phyloP scores from a whole-genome alignment of 2,797 vertebrate species.

The Protonibea diacanthus region DNA sequence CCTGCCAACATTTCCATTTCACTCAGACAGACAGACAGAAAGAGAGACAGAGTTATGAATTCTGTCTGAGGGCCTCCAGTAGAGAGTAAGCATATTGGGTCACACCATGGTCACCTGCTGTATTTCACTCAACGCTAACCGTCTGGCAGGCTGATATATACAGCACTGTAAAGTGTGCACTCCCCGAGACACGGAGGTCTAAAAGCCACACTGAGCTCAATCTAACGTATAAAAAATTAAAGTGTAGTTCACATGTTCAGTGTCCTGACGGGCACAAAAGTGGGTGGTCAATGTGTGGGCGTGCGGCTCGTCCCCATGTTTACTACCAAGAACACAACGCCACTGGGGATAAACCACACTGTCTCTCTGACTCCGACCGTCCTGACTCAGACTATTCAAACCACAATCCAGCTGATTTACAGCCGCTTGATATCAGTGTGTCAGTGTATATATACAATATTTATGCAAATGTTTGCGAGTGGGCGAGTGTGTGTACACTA shows the following conservation, averaged over 20 bases:
- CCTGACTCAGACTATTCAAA: slow-evolving; percentile 51
- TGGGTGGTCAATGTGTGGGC: slow-evolving; percentile 68
- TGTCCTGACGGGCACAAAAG: slow-evolving; percentile 34
- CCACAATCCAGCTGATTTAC: slow-evolving; percentile 58
- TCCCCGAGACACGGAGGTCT: slow-evolving; percentile 10
- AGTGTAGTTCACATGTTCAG: slow-evolving; percentile 16
- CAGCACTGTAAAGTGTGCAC: neutral
- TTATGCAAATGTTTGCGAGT: slow-evolving; percentile 37
- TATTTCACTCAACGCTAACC: slow-evolving; percentile 47
- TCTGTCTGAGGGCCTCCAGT: slow-evolving; percentile 27
- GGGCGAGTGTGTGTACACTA: slow-evolving; percentile 35
- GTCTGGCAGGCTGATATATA: slow-evolving; percentile 23
- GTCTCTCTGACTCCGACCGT: slow-evolving; percentile 49
- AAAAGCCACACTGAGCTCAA: neutral
- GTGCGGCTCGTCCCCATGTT: slow-evolving; percentile 48
- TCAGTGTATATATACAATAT: slow-evolving; percentile 39
- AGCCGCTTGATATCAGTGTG: slow-evolving; percentile 34
- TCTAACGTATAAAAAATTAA: neutral
- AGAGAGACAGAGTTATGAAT: slow-evolving; percentile 31
- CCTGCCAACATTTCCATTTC: slow-evolving; percentile 44
- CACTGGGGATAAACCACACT: slow-evolving; percentile 37
- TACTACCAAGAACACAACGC: slow-evolving; percentile 55
- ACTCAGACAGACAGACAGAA: slow-evolving; percentile 31
- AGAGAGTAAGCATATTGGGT: slow-evolving; percentile 6
- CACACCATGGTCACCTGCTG: slow-evolving; percentile 43